These are phyloP conservation scores for Indri indri DNA, from an alignment of 2,113 vertebrate species.

Conservation along the genomic window DNA sequence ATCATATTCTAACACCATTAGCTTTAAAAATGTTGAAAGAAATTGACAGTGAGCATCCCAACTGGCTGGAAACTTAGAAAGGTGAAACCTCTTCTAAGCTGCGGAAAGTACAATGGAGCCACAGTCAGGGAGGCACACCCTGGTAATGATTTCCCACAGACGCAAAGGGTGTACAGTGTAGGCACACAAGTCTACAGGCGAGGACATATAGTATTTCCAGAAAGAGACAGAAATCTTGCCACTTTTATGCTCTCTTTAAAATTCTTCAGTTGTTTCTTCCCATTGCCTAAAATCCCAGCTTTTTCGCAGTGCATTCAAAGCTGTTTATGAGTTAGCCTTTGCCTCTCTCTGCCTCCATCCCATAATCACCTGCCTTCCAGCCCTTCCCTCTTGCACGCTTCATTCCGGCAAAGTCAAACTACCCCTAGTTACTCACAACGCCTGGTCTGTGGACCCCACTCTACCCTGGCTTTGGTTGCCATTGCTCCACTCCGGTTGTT, in stretches of 20 bases:
- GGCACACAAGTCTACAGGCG: background rate
- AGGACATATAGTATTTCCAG: background rate
- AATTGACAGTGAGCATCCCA: background rate
- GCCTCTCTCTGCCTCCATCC: background rate
- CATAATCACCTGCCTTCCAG: fast-evolving
- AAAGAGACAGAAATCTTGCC: background rate
- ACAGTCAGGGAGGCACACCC: background rate
- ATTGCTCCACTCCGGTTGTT: fast-evolving
- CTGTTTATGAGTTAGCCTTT: background rate
- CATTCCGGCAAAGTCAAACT: fast-evolving
- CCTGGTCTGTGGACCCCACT: background rate
- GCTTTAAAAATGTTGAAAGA: background rate
- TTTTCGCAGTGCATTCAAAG: background rate
- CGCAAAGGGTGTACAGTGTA: fast-evolving
- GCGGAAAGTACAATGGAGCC: background rate
- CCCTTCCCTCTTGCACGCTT: fast-evolving
- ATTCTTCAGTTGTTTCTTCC: background rate
- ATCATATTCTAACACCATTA: background rate
- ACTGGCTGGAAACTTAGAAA: background rate
- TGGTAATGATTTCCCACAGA: background rate
- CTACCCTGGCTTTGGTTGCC: background rate
- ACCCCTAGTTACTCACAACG: background rate
- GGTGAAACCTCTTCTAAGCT: background rate
- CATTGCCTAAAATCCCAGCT: background rate
- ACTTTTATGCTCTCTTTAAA: background rate